Base-by-base conservation (phyloP, 2,113 vertebrate genomes). In the Mystacornis crossleyi region DNA sequence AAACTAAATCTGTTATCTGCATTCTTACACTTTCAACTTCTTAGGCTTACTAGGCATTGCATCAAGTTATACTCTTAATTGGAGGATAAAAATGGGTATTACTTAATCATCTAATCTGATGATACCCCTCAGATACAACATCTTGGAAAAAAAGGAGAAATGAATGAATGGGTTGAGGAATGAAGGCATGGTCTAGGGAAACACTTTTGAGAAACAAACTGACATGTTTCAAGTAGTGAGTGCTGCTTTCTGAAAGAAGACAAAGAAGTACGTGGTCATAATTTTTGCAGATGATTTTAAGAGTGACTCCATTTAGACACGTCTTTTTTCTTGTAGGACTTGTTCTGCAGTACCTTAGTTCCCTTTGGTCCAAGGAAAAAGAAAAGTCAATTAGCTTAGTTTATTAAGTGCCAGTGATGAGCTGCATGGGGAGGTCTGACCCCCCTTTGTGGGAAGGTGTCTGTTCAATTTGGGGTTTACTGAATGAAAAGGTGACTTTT, bases 351-450 rank as follows among this genome's bases (percentile, higher is more conserved):
- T 81, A 33, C 18, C 18, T 69, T 69, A 26, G 20, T 69, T 93
- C 16, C 12, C 9, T 64, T 61, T 38, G 12, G 14, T 65, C 74
- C 51, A 62, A 70, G 54, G 25, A 58, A 74, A 79, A 89, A 34
- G 25, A n/a, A 48, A 79, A 51, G 28, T 45, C 15, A 42, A 4
- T 83, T 31, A 54, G 14, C 12, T 31, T 48, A 10, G 5, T 51
- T 38, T 36, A 8, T 23, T 42, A 50, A 69, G 12, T 78, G 24
- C 10, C n/a, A 57, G 6, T 36, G 36, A 42, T 81, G 42, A 31
- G 57, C 38, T 0, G 0, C 2, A 4, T 4, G 9, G 19, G 23
- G 20, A 72, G 7, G 28, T 80, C 62, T 54, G 34, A 40, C 15
- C 7, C 21, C 55, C 9, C 11, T 43, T 28, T 24, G 8, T 38